Evolutionary conservation across 2,113 vertebrate species (phyloP).

Genomic region (Calyptommatus sinebrachiatus): DNA sequence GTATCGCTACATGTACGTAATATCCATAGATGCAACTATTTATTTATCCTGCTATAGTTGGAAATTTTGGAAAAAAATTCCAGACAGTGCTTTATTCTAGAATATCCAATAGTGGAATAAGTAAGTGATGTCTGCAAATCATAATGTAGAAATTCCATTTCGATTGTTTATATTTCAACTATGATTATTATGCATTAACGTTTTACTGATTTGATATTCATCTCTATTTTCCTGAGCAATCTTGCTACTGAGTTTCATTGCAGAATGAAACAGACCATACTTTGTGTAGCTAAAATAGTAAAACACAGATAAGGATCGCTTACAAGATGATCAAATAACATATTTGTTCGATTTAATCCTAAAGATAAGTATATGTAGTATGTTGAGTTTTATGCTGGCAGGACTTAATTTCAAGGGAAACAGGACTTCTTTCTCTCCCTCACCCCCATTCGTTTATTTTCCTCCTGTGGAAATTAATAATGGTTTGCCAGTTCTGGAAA

Average conservation of each 20-base stretch:
- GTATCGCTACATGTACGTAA: too few relatives aligned
- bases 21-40: too few relatives aligned
- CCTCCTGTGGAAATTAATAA: slow-evolving; percentile 6
- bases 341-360: background rate
- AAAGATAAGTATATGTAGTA: background rate
- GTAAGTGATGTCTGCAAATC: too few relatives aligned
- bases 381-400: background rate
- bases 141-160: too few relatives aligned
- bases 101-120: too few relatives aligned
- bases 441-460: background rate
- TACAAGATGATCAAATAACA: background rate
- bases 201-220: background rate
- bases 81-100: too few relatives aligned
- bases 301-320: background rate
- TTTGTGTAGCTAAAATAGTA: background rate
- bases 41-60: too few relatives aligned
- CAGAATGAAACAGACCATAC: background rate
- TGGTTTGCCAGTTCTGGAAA: slow-evolving; percentile 13
- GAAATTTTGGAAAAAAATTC: too few relatives aligned
- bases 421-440: background rate
- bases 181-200: background rate
- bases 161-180: too few relatives aligned
- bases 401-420: background rate
- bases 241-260: background rate
- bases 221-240: background rate